Conservation (phyloP, 1,140 invertebrate species). For the Drosophila nannoptera region DNA sequence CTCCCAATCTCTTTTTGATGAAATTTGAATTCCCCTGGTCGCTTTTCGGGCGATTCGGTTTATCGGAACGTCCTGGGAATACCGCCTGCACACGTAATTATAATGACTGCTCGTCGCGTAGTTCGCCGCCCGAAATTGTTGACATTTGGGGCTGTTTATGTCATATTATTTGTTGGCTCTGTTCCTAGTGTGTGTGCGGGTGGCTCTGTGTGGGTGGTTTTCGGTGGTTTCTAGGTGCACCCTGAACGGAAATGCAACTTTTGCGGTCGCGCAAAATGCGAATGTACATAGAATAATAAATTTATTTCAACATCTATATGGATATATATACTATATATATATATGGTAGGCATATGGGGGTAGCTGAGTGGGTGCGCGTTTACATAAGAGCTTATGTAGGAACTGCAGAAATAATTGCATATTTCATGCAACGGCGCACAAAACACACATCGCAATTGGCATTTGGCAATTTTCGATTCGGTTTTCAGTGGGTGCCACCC, state of each 20-base stretch:
- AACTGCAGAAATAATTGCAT: slow-evolving; percentile 57
- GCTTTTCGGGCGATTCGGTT: slow-evolving; percentile 10
- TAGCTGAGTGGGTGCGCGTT: slow-evolving; percentile 7
- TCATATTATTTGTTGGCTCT: slow-evolving; percentile 53
- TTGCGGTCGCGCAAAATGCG: slow-evolving; percentile 52
- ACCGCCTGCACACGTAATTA: slow-evolving; percentile 14
- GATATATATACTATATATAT: slow-evolving; percentile 2
- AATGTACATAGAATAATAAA: slow-evolving; percentile 39
- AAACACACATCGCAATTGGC: slow-evolving; percentile 50
- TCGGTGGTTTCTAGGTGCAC: slow-evolving; percentile 30
- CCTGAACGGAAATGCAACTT: slow-evolving; percentile 64
- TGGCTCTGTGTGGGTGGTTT: slow-evolving; percentile 1
- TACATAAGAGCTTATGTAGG: slow-evolving; percentile 25
- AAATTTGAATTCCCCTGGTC: background rate
- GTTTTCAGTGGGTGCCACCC: slow-evolving; percentile 14
- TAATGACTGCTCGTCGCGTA: slow-evolving; percentile 13
- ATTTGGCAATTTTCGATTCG: slow-evolving; percentile 64
- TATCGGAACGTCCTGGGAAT: slow-evolving; percentile 1
- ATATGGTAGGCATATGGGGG: background rate
- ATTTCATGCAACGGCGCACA: slow-evolving; percentile 56
- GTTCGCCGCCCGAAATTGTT: slow-evolving; percentile 41
- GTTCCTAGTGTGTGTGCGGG: slow-evolving; percentile 9
- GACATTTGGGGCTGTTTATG: slow-evolving; percentile 53
- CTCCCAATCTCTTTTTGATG: background rate
- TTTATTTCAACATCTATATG: slow-evolving; percentile 3